phyloP scores from a whole-genome alignment of 2,888 invertebrate species.

The Chymomyza fuscimana region DNA sequence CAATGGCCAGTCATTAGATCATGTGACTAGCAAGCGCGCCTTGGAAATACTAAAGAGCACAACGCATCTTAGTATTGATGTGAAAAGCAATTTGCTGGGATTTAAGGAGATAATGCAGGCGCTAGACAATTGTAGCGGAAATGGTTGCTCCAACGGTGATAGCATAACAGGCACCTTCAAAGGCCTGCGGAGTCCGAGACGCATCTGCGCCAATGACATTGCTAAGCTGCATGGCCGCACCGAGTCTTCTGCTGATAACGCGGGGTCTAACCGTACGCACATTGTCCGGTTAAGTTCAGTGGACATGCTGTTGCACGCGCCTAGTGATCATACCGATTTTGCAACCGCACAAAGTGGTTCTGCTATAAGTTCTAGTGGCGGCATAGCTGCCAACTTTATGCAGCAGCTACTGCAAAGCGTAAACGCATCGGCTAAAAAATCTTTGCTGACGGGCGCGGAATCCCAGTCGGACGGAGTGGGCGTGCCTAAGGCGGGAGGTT shows the following conservation, averaged over 20 bases:
- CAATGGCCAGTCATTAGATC: slow-evolving; percentile 97
- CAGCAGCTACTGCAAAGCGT: slow-evolving; percentile 80
- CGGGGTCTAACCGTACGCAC: slow-evolving; percentile 65
- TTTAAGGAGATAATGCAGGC: slow-evolving; percentile 85
- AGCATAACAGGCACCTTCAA: slow-evolving; percentile 50
- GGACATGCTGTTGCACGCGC: slow-evolving; percentile 81
- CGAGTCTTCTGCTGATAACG: slow-evolving; percentile 68
- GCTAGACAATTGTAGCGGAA: slow-evolving; percentile 71
- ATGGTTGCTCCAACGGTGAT: slow-evolving; percentile 62
- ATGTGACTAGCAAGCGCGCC: slow-evolving; percentile 94
- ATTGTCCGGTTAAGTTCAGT: slow-evolving; percentile 86
- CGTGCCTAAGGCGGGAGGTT: slow-evolving; percentile 82
- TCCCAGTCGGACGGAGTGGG: slow-evolving; percentile 26
- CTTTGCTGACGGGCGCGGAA: slow-evolving; percentile 17
- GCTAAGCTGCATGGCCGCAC: slow-evolving; percentile 83
- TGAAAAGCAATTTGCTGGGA: slow-evolving; percentile 97
- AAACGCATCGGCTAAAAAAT: slow-evolving; percentile 73
- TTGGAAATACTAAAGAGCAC: slow-evolving; percentile 95
- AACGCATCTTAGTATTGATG: slow-evolving; percentile 97
- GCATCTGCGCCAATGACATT: slow-evolving; percentile 82
- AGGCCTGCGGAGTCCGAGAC: slow-evolving; percentile 71
- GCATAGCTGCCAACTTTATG: slow-evolving; percentile 80
- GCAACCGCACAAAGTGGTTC: slow-evolving; percentile 73
- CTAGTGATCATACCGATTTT: slow-evolving; percentile 76
- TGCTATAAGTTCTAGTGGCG: slow-evolving; percentile 55